Conservation (phyloP, 2,797 vertebrate species). For the Malacoctenus gilli region DNA sequence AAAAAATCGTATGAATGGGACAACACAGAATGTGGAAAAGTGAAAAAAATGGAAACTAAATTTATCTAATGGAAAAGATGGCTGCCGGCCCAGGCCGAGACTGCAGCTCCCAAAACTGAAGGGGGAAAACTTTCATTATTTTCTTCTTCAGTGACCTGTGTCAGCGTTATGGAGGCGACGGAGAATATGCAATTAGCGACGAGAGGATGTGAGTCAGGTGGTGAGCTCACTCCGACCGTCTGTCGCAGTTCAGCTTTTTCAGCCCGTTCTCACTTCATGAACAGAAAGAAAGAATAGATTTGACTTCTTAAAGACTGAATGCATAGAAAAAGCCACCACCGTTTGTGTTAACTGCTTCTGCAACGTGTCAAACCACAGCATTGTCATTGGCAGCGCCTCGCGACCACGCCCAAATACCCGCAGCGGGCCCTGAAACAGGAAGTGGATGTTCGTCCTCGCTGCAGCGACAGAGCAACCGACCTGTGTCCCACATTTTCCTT, state of each 20-base stretch:
- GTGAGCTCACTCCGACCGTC: slow-evolving; percentile 31
- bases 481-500: slow-evolving; percentile 53
- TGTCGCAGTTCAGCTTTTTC: slow-evolving; percentile 26
- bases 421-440: slow-evolving; percentile 40
- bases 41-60: neutral
- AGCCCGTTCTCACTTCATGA: slow-evolving; percentile 34
- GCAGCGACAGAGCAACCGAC: slow-evolving; percentile 65
- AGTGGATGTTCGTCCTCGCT: slow-evolving; percentile 48
- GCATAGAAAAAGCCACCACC: slow-evolving; percentile 38
- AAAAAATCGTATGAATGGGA: too few species aligned
- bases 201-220: slow-evolving; percentile 24
- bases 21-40: too few species aligned
- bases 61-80: neutral
- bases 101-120: too few species aligned
- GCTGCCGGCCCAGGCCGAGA: neutral
- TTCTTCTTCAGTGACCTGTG: too few species aligned
- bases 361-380: slow-evolving; percentile 44
- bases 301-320: slow-evolving; percentile 22
- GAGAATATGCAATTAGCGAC: slow-evolving; percentile 10
- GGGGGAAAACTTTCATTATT: too few species aligned
- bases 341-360: slow-evolving; percentile 55
- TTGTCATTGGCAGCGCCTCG: too few species aligned
- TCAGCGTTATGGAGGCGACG: slow-evolving; percentile 10
- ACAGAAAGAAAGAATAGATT: slow-evolving; percentile 33
- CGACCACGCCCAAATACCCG: slow-evolving; percentile 28